phyloP scores from a whole-genome alignment of 1,140 invertebrate genomes.

The Lanistes nyassanus region DNA sequence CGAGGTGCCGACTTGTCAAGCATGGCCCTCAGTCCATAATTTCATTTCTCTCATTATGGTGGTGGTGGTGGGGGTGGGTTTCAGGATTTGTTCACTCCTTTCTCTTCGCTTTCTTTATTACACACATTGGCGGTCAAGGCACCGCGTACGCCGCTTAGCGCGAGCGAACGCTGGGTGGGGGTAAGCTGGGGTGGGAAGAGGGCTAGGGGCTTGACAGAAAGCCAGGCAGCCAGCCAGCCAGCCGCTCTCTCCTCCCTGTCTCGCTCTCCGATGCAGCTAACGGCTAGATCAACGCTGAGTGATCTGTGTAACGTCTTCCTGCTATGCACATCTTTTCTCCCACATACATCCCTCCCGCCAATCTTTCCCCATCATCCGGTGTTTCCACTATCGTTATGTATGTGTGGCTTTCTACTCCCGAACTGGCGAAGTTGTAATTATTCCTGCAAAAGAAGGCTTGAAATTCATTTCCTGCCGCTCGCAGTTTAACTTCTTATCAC shows the following conservation, averaged over 20 bases:
- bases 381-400: background rate
- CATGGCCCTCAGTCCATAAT: constrained; percentile 26
- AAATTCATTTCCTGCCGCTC: background rate
- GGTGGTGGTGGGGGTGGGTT: background rate
- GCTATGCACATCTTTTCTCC: background rate
- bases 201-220: constrained; percentile 8
- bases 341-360: background rate
- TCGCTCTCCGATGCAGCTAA: background rate
- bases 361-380: background rate
- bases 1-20: constrained; percentile 19
- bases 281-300: background rate
- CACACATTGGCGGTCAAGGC: background rate
- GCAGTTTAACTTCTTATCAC: too few relatives aligned
- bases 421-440: background rate
- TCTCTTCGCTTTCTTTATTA: background rate
- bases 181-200: background rate
- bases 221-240: constrained; percentile 5
- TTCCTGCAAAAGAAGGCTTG: background rate
- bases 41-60: constrained; percentile 37
- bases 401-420: background rate
- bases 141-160: too few relatives aligned
- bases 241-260: background rate
- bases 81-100: too few relatives aligned
- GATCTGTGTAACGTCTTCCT: constrained; percentile 5
- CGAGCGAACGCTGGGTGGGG: background rate